Percentiles rank a stretch among this genome's conserved stretches.
Evolutionary conservation across 1,140 invertebrate species (phyloP).

Genomic region (Euwallacea fornicatus): DNA sequence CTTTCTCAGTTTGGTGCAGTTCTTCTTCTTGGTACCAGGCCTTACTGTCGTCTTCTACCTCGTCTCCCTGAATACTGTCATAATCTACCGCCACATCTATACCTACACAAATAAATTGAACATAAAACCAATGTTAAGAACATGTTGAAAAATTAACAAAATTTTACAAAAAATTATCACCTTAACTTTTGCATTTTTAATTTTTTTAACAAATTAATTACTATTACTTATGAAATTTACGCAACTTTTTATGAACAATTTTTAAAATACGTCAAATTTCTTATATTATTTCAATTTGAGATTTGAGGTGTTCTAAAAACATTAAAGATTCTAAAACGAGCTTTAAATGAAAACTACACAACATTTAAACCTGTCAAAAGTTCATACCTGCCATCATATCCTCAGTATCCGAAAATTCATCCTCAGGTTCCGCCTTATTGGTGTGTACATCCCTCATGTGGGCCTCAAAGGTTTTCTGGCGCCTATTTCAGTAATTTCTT

Average conservation of each 20-base stretch:
- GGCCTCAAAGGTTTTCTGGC: constrained; percentile 66
- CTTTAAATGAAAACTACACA: no score
- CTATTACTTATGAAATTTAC: no score
- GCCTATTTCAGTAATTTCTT: constrained; percentile 43
- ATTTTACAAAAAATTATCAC: no score
- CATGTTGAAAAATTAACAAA: not conserved
- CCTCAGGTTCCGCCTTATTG: constrained; percentile 52
- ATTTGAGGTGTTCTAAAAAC: constrained; percentile 52
- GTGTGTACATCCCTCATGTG: constrained; percentile 63
- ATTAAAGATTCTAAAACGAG: no score
- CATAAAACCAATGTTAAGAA: not conserved
- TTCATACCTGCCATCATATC: constrained; percentile 74
- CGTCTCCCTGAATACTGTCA: constrained; percentile 45
- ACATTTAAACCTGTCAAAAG: no score
- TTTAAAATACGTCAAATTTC: no score
- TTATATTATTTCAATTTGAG: no score
- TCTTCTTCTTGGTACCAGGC: constrained; percentile 52
- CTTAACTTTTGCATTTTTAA: no score
- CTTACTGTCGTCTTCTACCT: constrained; percentile 48
- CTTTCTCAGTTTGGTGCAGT: constrained; percentile 53
- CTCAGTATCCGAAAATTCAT: constrained; percentile 78
- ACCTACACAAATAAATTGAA: constrained; percentile 48
- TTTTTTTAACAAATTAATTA: no score
- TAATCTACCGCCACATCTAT: constrained; percentile 52
- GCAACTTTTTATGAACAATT: no score